Evolutionary conservation across 1,140 invertebrate species (phyloP).

Genomic region (Mamestra configurata): DNA sequence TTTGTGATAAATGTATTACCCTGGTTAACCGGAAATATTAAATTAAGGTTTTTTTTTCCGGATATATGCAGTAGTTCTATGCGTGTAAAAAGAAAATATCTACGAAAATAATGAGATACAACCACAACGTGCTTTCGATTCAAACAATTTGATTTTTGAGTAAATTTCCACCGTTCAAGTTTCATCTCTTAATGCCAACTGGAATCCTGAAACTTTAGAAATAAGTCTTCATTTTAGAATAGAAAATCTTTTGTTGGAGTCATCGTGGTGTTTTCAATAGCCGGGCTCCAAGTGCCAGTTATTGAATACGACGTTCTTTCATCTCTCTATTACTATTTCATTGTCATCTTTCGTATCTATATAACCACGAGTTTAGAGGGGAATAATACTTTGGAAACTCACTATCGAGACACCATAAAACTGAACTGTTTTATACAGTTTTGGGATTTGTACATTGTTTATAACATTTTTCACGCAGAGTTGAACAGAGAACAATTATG

Average conservation of each 20-base stretch:
- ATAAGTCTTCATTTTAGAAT: slow-evolving; percentile 50
- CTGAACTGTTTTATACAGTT: neutral
- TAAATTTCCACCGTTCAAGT: slow-evolving; percentile 10
- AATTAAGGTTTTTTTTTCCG: no score
- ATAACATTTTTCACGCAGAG: no score
- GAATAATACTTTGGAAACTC: neutral
- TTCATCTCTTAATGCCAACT: slow-evolving; percentile 14
- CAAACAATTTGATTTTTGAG: slow-evolving; percentile 67
- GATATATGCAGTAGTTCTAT: no score
- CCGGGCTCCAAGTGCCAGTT: slow-evolving; percentile 17
- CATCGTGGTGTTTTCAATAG: slow-evolving; percentile 43
- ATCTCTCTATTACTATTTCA: slow-evolving; percentile 32
- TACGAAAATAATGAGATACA: no score
- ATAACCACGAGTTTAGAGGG: neutral
- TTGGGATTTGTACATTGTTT: neutral
- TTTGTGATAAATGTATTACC: no score
- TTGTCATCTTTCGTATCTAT: slow-evolving; percentile 25
- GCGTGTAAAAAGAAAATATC: no score
- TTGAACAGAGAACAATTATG: no score
- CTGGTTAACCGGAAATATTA: no score
- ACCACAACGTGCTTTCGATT: no score
- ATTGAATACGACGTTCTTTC: slow-evolving; percentile 32
- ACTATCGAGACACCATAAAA: no score
- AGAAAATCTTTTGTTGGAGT: slow-evolving; percentile 47
- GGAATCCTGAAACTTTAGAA: slow-evolving; percentile 33